Conservation (phyloP, 2,113 vertebrate genomes). For the Progne subis region DNA sequence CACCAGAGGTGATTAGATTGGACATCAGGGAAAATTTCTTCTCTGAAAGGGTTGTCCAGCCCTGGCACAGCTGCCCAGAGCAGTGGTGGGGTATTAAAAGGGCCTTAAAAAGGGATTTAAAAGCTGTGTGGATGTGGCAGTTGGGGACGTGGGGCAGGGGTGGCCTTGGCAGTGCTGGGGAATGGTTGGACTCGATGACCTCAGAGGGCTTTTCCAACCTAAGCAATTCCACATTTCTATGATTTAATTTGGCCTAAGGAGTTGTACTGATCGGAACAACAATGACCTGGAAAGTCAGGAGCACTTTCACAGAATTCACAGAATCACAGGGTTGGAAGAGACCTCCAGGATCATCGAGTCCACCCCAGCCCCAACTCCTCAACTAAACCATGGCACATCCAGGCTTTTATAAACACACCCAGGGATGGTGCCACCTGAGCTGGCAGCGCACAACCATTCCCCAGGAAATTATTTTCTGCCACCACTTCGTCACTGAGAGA, state of each 20-base stretch:
- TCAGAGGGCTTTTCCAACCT: background rate
- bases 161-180: background rate
- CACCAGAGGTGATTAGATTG: background rate
- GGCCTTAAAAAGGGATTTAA: background rate
- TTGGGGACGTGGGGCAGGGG: rapidly evolving
- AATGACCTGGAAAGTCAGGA: background rate
- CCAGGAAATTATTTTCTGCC: background rate
- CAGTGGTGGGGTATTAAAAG: background rate
- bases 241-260: background rate
- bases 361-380: background rate
- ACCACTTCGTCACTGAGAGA: background rate
- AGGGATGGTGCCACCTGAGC: background rate
- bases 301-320: background rate
- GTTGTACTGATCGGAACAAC: rapidly evolving
- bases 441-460: background rate
- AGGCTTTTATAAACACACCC: background rate
- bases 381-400: background rate
- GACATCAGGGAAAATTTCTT: background rate
- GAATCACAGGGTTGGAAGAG: background rate
- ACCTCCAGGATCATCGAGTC: background rate
- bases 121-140: background rate
- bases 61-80: background rate
- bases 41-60: background rate
- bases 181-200: rapidly evolving
- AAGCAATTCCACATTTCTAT: background rate